phyloP scores from a whole-genome alignment of 2,797 vertebrate genomes.

The Otus scops region DNA sequence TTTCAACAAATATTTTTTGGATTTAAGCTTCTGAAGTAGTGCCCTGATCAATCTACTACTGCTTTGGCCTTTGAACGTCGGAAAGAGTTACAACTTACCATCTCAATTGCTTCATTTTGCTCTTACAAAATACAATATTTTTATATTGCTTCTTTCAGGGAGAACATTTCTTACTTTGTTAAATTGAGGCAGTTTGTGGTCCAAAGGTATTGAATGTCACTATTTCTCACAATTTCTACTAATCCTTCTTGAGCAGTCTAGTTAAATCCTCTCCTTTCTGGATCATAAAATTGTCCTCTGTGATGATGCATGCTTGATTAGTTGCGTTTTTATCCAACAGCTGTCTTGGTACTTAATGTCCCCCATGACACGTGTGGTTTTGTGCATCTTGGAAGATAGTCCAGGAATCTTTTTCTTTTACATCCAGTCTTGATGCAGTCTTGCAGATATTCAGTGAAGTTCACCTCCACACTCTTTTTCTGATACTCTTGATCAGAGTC shows the following conservation, averaged over 20 bases:
- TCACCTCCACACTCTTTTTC: background rate
- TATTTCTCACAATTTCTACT: background rate
- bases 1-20: background rate
- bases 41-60: background rate
- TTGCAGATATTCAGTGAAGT: background rate
- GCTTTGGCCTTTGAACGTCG: background rate
- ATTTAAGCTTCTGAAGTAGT: background rate
- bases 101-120: background rate
- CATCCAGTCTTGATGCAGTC: background rate
- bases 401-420: background rate
- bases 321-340: background rate
- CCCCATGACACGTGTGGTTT: background rate
- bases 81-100: background rate
- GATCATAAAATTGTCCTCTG: background rate
- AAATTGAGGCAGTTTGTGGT: background rate
- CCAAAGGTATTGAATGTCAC: background rate
- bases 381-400: background rate
- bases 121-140: background rate
- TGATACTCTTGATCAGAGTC: background rate
- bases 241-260: background rate
- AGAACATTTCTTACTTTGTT: background rate
- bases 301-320: background rate
- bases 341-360: background rate
- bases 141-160: background rate
- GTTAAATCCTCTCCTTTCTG: background rate